These are phyloP conservation scores for Diadegma fenestrale DNA, from an alignment of 2,888 invertebrate genomes.

Conservation along the genomic window DNA sequence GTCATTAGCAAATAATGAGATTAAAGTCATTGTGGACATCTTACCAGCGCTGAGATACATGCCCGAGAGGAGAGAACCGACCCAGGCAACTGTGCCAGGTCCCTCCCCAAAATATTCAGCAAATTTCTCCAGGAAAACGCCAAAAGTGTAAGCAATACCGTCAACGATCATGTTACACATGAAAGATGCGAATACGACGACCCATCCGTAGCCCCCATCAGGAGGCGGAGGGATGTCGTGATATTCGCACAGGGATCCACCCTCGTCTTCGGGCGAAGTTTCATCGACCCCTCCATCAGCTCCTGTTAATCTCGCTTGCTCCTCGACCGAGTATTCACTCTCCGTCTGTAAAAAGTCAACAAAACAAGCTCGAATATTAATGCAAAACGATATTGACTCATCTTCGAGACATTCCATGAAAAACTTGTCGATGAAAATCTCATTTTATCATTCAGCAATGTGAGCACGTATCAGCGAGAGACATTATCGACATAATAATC, in stretches of 20 bases:
- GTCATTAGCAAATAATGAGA: neutral
- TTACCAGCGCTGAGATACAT: slow-evolving; percentile 97
- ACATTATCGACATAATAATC: slow-evolving; percentile 51
- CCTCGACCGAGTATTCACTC: slow-evolving; percentile 94
- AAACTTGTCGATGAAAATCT: slow-evolving; percentile 34
- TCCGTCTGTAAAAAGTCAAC: slow-evolving; percentile 88
- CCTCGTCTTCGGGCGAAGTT: slow-evolving; percentile 86
- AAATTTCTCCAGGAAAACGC: slow-evolving; percentile 94
- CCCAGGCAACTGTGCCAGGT: slow-evolving; percentile 96
- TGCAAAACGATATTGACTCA: neutral
- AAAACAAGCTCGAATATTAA: slow-evolving; percentile 6
- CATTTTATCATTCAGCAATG: slow-evolving; percentile 50
- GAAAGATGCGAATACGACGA: slow-evolving; percentile 98
- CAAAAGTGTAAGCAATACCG: slow-evolving; percentile 99
- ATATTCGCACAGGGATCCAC: slow-evolving; percentile 88
- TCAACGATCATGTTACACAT: slow-evolving; percentile 99
- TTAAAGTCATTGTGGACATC: slow-evolving; percentile 71
- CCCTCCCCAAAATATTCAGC: slow-evolving; percentile 93
- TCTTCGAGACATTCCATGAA: neutral
- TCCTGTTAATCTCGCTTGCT: slow-evolving; percentile 91
- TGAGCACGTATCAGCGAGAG: slow-evolving; percentile 1
- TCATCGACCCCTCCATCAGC: slow-evolving; percentile 89
- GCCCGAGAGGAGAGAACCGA: slow-evolving; percentile 97
- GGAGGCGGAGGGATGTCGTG: slow-evolving; percentile 94
- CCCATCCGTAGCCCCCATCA: slow-evolving; percentile 97